Evolutionary conservation across 2,888 invertebrate genomes (phyloP).

Genomic region (Empis stercorea): DNA sequence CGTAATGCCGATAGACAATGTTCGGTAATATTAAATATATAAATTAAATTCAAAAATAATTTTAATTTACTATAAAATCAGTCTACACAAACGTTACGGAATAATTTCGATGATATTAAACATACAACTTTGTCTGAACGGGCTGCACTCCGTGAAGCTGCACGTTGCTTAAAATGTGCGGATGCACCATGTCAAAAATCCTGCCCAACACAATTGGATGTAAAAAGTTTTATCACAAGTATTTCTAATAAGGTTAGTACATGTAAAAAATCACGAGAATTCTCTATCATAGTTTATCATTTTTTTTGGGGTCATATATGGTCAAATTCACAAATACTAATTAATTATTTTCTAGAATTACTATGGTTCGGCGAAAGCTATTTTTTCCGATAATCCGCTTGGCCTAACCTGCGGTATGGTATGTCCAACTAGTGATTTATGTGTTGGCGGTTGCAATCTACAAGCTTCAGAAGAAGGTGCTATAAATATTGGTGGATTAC

Average conservation of each 20-base stretch:
- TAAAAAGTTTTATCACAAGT: slow-evolving; percentile 92
- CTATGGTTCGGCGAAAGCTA: slow-evolving; percentile 92
- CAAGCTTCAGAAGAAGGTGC: slow-evolving; percentile 94
- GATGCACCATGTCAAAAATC: slow-evolving; percentile 98
- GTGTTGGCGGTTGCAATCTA: slow-evolving; percentile 95
- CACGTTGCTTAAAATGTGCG: slow-evolving; percentile 79
- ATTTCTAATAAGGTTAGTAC: slow-evolving; percentile 71
- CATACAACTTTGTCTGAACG: slow-evolving; percentile 94
- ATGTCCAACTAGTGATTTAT: slow-evolving; percentile 95
- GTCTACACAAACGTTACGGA: slow-evolving; percentile 24
- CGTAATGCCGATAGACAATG: slow-evolving; percentile 78
- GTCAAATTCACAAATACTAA: background rate
- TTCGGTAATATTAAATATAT: slow-evolving; percentile 46
- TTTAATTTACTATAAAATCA: too few species aligned
- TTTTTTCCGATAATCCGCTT: slow-evolving; percentile 93
- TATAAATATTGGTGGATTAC: slow-evolving; percentile 96
- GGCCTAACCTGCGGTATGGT: slow-evolving; percentile 97
- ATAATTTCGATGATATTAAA: slow-evolving; percentile 94
- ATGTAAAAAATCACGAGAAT: too few species aligned
- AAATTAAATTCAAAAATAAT: background rate
- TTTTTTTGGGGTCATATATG: too few species aligned
- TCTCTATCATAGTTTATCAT: too few species aligned
- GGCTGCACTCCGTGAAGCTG: slow-evolving; percentile 81
- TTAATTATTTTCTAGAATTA: slow-evolving; percentile 57
- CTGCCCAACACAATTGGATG: slow-evolving; percentile 94